Evolutionary conservation across 2,797 vertebrate genomes (phyloP).

Genomic region (Delichon dasypus): DNA sequence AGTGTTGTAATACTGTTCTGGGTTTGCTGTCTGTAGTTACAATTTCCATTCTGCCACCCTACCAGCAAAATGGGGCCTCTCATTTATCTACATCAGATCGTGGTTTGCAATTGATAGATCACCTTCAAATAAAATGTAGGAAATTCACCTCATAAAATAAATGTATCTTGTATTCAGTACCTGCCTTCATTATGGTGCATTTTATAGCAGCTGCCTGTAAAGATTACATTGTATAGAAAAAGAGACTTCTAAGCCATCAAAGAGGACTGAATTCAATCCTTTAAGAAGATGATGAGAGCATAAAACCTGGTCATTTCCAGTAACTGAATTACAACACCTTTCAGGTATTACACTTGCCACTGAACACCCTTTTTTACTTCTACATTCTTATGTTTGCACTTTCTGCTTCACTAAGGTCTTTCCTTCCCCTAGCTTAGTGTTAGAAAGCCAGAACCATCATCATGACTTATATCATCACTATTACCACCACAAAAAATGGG

Average conservation of each 20-base stretch:
- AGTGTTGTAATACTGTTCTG: background rate
- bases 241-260: background rate
- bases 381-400: background rate
- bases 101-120: background rate
- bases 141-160: background rate
- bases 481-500: background rate
- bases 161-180: background rate
- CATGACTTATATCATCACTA: background rate
- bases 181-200: background rate
- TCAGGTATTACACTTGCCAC: background rate
- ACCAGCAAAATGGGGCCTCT: background rate
- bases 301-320: background rate
- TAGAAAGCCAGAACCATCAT: background rate
- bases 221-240: background rate
- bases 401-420: background rate
- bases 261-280: background rate
- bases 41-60: background rate
- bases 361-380: conserved; percentile 10
- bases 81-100: background rate
- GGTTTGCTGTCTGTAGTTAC: background rate
- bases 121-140: background rate
- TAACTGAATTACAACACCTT: conserved; percentile 16
- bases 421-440: background rate
- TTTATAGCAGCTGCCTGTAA: background rate
- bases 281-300: background rate